These are phyloP conservation scores for Myotis davidii DNA, from an alignment of 2,113 vertebrate genomes.

Conservation along the genomic window DNA sequence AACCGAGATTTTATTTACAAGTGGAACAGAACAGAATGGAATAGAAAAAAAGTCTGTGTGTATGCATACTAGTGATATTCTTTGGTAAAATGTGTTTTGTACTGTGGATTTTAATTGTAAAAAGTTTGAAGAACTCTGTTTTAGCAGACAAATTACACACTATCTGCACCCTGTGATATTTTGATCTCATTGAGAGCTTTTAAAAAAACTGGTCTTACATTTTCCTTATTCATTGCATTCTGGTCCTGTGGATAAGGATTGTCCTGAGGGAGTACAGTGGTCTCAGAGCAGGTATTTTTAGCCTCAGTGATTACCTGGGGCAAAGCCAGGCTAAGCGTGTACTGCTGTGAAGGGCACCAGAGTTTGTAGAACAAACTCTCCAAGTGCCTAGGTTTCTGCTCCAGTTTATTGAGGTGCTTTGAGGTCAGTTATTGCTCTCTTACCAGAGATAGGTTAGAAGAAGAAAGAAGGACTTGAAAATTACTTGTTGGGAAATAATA, in stretches of 20 bases:
- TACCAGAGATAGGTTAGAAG: neutral
- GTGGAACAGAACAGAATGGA: neutral
- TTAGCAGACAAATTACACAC: no score
- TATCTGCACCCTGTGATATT: neutral
- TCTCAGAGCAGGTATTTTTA: neutral
- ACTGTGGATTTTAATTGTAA: neutral
- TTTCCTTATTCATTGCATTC: neutral
- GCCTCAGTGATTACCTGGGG: neutral
- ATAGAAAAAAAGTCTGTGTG: neutral
- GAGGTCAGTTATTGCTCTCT: neutral
- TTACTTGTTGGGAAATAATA: neutral
- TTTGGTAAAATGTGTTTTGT: neutral
- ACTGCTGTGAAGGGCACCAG: neutral
- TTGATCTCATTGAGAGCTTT: neutral
- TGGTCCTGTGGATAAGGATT: neutral
- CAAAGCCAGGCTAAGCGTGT: neutral
- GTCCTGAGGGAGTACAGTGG: neutral
- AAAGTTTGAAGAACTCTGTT: neutral
- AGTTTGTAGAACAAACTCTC: neutral
- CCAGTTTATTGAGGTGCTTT: neutral
- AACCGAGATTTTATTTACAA: neutral
- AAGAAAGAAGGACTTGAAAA: neutral
- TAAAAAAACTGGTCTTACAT: neutral
- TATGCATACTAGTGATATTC: neutral
- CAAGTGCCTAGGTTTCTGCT: neutral